Percentiles rank a stretch among this genome's conserved stretches.
Evolutionary conservation across 2,113 vertebrate species (phyloP).

Genomic region (Pantherophis guttatus): DNA sequence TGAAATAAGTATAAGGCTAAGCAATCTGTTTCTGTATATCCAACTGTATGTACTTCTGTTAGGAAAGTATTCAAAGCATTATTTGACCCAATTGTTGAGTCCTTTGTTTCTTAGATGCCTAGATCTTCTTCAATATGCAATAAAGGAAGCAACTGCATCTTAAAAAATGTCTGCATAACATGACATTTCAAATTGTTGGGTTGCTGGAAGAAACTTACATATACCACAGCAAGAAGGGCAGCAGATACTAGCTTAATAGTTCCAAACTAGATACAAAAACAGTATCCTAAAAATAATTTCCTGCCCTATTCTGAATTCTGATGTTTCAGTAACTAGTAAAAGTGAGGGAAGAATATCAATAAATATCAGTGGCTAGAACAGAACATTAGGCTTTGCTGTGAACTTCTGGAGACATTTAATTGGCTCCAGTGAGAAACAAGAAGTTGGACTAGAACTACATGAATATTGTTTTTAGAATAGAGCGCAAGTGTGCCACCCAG

Average conservation of each 20-base stretch:
- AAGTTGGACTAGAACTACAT: neutral
- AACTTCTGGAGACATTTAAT: neutral
- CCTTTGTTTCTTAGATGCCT: neutral
- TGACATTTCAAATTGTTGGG: neutral
- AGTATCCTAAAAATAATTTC: neutral
- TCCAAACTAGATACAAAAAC: neutral
- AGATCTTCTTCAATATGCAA: neutral
- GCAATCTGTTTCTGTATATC: neutral
- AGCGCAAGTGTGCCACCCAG: neutral
- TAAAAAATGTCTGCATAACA: neutral
- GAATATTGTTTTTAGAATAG: neutral
- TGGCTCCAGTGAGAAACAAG: neutral
- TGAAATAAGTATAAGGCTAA: neutral
- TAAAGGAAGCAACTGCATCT: neutral
- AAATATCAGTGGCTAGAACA: neutral
- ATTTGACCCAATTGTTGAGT: neutral
- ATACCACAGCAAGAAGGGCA: neutral
- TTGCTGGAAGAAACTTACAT: neutral
- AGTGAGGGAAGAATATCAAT: neutral
- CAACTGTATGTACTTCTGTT: neutral
- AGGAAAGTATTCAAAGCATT: neutral
- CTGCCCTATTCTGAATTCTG: neutral
- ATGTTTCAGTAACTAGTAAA: neutral
- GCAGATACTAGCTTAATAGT: neutral
- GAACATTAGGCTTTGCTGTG: neutral